Evolutionary conservation across 2,888 invertebrate genomes (phyloP).

Genomic region (Ametastegia equiseti): DNA sequence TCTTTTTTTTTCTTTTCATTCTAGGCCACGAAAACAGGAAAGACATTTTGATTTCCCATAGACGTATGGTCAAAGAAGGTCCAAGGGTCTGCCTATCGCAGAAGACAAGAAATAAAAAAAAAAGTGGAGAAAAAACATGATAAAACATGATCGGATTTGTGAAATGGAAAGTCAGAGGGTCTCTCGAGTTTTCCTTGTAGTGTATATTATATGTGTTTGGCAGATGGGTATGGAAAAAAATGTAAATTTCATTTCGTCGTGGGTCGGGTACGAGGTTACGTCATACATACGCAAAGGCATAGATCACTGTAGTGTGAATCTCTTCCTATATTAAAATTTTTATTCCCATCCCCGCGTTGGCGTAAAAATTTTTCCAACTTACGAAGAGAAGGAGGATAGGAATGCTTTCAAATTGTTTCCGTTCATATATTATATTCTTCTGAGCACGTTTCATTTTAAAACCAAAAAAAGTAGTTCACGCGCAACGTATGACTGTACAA

Average conservation of each 20-base stretch:
- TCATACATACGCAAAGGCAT: conserved; percentile 48
- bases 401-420: conserved; percentile 23
- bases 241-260: conserved; percentile 63
- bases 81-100: neutral
- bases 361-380: neutral
- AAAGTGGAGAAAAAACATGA: neutral
- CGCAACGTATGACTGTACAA: too few species aligned
- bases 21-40: neutral
- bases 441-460: neutral
- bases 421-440: conserved; percentile 8
- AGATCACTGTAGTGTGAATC: conserved; percentile 46
- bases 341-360: conserved; percentile 18
- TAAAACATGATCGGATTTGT: conserved; percentile 44
- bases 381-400: neutral
- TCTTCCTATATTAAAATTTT: conserved; percentile 47
- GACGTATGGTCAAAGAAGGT: neutral
- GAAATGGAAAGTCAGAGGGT: conserved; percentile 38
- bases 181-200: neutral
- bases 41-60: neutral
- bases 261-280: conserved; percentile 4
- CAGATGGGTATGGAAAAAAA: conserved; percentile 57
- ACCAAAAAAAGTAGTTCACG: neutral
- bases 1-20: neutral
- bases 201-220: conserved; percentile 5
- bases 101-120: neutral